Percentiles rank a stretch among this genome's conserved stretches.
These are phyloP conservation scores for Polyploca ridens DNA, from an alignment of 2,888 invertebrate genomes.

Conservation along the genomic window DNA sequence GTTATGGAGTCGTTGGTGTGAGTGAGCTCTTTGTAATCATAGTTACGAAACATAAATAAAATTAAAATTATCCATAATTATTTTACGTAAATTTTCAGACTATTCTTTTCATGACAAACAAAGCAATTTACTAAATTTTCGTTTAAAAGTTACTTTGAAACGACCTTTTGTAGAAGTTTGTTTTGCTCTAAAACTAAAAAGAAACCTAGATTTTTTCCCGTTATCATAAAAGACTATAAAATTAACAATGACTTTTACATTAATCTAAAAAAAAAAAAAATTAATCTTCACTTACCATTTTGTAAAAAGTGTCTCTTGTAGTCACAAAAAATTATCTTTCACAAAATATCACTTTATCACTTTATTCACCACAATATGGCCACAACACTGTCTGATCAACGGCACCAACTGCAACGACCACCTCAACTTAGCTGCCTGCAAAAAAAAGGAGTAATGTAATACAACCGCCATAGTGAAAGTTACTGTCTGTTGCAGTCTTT, in stretches of 20 bases:
- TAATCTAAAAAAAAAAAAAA: neutral
- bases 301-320: neutral
- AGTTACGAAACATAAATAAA: neutral
- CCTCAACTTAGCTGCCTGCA: slow-evolving; percentile 53
- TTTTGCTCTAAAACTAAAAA: too few species aligned
- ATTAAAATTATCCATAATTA: neutral
- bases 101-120: neutral
- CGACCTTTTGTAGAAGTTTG: neutral
- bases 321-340: slow-evolving; percentile 19
- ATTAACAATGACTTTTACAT: neutral
- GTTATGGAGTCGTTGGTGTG: too few species aligned
- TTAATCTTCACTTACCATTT: neutral
- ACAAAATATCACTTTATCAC: slow-evolving; percentile 32
- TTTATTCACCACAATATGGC: slow-evolving; percentile 33
- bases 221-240: too few species aligned
- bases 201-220: too few species aligned
- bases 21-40: neutral
- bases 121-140: neutral
- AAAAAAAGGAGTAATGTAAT: slow-evolving; percentile 51
- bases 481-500: slow-evolving; percentile 27
- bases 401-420: slow-evolving; percentile 37
- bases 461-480: slow-evolving; percentile 59
- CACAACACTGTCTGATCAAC: slow-evolving; percentile 51
- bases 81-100: neutral
- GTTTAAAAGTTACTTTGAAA: too few species aligned